phyloP scores from a whole-genome alignment of 2,113 vertebrate genomes.

The Psittacula cyanocephala region DNA sequence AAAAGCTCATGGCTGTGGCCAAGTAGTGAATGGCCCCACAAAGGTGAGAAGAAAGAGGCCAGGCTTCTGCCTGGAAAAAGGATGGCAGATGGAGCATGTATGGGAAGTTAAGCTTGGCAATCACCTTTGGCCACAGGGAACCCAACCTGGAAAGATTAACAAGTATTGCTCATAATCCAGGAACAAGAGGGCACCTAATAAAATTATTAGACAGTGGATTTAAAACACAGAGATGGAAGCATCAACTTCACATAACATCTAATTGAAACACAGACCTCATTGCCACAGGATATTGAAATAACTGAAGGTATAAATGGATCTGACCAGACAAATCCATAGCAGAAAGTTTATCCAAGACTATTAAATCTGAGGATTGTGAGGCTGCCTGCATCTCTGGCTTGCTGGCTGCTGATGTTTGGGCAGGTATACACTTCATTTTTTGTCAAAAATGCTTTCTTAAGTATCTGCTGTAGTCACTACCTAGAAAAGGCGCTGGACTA shows the following conservation, averaged over 20 bases:
- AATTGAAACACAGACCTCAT: neutral
- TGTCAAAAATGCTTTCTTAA: neutral
- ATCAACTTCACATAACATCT: fast-evolving
- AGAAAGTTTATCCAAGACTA: neutral
- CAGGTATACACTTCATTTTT: neutral
- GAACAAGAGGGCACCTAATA: neutral
- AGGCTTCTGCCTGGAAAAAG: neutral
- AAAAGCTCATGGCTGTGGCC: neutral
- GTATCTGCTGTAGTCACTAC: neutral
- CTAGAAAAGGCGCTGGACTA: neutral
- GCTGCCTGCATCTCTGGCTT: neutral
- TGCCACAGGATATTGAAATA: neutral
- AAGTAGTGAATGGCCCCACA: neutral
- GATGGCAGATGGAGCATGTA: fast-evolving
- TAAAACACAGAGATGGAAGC: neutral
- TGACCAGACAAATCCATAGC: neutral
- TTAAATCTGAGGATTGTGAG: neutral
- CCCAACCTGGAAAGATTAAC: neutral
- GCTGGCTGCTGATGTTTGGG: neutral
- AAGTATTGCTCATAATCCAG: neutral
- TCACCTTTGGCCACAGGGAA: neutral
- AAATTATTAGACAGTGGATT: neutral
- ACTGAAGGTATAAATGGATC: neutral
- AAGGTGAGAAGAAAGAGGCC: neutral
- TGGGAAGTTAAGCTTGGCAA: neutral